phyloP scores from a whole-genome alignment of 2,113 vertebrate species.

The Trematomus loennbergii region DNA sequence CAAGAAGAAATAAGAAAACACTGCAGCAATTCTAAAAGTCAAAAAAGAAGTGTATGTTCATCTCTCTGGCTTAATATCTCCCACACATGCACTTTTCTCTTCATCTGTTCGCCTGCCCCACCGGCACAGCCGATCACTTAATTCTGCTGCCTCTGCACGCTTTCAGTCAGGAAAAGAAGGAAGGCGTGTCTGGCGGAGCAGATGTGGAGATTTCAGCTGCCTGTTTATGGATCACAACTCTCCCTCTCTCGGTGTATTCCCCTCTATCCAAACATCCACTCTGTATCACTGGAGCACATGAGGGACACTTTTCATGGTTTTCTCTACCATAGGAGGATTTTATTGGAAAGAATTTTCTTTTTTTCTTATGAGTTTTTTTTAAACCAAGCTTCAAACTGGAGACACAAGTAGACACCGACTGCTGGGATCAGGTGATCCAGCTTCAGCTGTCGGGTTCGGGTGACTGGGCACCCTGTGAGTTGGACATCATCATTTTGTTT shows the following conservation, averaged over 20 bases:
- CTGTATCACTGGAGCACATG: constrained; percentile 4
- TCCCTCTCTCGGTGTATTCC: background rate
- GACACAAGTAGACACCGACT: constrained; percentile 67
- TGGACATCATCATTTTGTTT: constrained; percentile 5
- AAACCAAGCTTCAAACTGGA: constrained; percentile 77
- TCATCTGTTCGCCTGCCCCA: background rate
- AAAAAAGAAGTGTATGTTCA: constrained; percentile 34
- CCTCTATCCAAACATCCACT: constrained; percentile 11
- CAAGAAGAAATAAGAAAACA: constrained; percentile 55
- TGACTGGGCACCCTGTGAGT: constrained; percentile 83
- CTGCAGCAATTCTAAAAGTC: constrained; percentile 30
- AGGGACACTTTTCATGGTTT: constrained; percentile 21
- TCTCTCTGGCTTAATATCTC: background rate
- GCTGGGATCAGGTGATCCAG: constrained; percentile 85
- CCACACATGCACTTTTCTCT: background rate
- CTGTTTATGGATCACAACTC: constrained; percentile 45
- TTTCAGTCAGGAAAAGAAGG: constrained; percentile 62
- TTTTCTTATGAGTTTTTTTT: constrained; percentile 4
- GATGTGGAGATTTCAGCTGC: constrained; percentile 65
- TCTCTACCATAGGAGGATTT: constrained; percentile 42
- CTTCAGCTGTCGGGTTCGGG: constrained; percentile 81
- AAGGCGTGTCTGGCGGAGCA: constrained; percentile 62
- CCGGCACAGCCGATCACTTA: constrained; percentile 33
- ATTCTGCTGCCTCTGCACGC: constrained; percentile 53
- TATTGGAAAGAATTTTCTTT: constrained; percentile 8